These are phyloP conservation scores for Aegithalos caudatus DNA, from an alignment of 2,113 vertebrate genomes.

Conservation along the genomic window DNA sequence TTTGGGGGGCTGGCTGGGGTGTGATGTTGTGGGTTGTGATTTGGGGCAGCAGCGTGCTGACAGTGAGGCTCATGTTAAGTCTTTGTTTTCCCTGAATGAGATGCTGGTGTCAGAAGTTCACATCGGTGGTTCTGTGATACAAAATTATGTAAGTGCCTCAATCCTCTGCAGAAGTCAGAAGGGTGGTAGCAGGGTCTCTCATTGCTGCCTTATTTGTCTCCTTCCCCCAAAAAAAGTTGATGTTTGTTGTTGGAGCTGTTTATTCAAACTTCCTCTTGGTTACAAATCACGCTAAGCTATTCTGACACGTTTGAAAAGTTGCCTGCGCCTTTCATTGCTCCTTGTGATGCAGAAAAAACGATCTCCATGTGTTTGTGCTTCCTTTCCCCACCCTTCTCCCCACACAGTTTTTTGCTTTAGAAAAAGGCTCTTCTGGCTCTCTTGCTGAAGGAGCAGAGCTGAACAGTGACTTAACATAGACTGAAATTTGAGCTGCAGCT, in stretches of 20 bases:
- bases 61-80: background rate
- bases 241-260: slow-evolving; percentile 18
- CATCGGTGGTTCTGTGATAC: background rate
- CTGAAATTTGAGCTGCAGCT: slow-evolving; percentile 64
- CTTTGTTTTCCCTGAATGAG: slow-evolving; percentile 11
- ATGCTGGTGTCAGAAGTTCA: slow-evolving; percentile 15
- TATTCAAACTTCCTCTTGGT: background rate
- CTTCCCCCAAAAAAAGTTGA: rapidly evolving
- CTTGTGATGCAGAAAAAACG: background rate
- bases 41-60: background rate
- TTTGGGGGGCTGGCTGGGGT: background rate
- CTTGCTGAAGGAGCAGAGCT: slow-evolving; percentile 2
- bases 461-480: slow-evolving; percentile 27
- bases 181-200: background rate
- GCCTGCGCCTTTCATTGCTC: background rate
- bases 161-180: background rate
- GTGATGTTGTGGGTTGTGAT: background rate
- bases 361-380: slow-evolving; percentile 49
- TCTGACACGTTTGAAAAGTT: slow-evolving; percentile 33
- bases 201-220: background rate
- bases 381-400: background rate
- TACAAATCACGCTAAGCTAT: slow-evolving; percentile 5
- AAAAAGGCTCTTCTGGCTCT: slow-evolving; percentile 13
- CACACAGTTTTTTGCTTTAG: background rate
- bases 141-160: background rate